Base-by-base conservation (phyloP, 2,888 invertebrate species). In the Dastarcus helophoroides region DNA sequence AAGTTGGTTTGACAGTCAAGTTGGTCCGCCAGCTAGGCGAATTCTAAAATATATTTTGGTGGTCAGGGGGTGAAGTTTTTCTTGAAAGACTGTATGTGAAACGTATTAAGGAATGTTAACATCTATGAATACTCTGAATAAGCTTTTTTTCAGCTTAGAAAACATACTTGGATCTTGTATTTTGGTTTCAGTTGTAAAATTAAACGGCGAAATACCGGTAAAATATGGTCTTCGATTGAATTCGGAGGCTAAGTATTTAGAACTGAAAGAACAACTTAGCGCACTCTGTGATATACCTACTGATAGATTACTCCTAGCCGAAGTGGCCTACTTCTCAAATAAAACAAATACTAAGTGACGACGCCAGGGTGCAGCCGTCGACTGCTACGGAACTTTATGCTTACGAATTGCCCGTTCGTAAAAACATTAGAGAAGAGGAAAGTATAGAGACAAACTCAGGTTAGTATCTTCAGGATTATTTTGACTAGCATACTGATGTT, bases 161-260 rank as follows among this genome's bases (percentile, higher is more conserved):
- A n/a, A n/a, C n/a, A n/a, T n/a, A n/a, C n/a, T n/a, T n/a, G n/a
- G n/a, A n/a, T n/a, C n/a, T n/a, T n/a, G n/a, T n/a, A n/a, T n/a
- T n/a, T n/a, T n/a, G n/a, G n/a, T 54, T 56, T 4, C 54, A 81
- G 83, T 84, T 9, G 73, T 84, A 33, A 62, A 75, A n/a, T 61
- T 82, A 40, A 83, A 88, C 58, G 90, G 89, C 0, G 76, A 80
- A 10, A 74, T 80, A 28, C 91, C 91, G 0, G 67, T 79, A 1
- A 82, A 85, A 53, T 91, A 89, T 57, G 90, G 89, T 1, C 65
- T 90, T 36, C 69, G 86, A 2, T 67, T 90, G 13, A 82, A 80
- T 57, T 79, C 84, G 4, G 89, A 89, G 44, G 83, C 82, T 37
- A 80, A 79, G 26, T 84, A 84, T 49, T 51, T 66, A n/a, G 77